Evolutionary conservation across 2,797 vertebrate species (phyloP).

Genomic region (Distichodus sexfasciatus): DNA sequence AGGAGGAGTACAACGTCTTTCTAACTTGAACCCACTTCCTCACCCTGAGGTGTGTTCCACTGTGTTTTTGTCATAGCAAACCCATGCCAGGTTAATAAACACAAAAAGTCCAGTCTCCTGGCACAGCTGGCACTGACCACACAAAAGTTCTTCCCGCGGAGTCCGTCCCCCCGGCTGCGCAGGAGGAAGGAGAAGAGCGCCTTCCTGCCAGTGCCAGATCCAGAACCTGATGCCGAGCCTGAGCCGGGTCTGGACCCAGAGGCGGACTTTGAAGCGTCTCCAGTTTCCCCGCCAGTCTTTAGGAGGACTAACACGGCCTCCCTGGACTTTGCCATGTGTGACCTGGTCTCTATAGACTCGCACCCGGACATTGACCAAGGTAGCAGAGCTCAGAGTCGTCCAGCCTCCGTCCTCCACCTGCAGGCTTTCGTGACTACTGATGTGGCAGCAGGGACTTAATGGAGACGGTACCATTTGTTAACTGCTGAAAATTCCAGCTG

Average conservation of each 20-base stretch:
- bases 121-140: constrained; percentile 82
- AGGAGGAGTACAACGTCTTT: no score
- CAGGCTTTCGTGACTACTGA: constrained; percentile 1
- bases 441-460: no score
- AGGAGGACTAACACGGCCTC: constrained; percentile 54
- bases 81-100: constrained; percentile 65
- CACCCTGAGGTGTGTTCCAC: no score
- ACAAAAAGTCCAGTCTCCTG: constrained; percentile 80
- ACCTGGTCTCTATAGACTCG: constrained; percentile 75
- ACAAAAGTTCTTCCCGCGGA: constrained; percentile 61
- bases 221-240: constrained; percentile 49
- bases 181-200: constrained; percentile 62
- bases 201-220: constrained; percentile 49
- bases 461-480: no score
- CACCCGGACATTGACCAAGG: constrained; percentile 69
- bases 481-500: no score
- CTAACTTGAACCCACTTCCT: no score
- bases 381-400: constrained; percentile 49
- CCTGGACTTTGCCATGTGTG: constrained; percentile 68
- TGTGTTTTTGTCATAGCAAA: constrained; percentile 70
- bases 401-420: constrained; percentile 31
- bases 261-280: constrained; percentile 55
- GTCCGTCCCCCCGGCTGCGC: constrained; percentile 54
- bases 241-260: constrained; percentile 10
- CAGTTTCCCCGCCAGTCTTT: constrained; percentile 51